Conservation (phyloP, 1,140 invertebrate genomes). For the Brachionus koreanus region DNA sequence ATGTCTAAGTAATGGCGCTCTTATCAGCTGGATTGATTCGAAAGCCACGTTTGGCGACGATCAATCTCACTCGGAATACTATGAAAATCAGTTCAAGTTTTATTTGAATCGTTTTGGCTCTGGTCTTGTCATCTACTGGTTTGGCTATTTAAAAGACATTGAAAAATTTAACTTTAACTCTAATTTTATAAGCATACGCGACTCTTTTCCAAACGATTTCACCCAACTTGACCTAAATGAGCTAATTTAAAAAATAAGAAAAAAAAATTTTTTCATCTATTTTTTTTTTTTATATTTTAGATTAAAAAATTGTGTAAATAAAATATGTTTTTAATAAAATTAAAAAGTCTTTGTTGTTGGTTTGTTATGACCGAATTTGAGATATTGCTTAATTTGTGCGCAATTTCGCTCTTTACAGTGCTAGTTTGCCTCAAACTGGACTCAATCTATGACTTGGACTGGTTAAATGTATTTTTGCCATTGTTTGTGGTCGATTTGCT, state of each 20-base stretch:
- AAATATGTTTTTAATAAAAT: conserved; percentile 40
- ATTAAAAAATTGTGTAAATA: conserved; percentile 5
- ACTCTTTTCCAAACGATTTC: background rate
- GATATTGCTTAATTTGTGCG: background rate
- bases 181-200: background rate
- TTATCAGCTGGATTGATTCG: conserved; percentile 93
- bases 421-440: conserved; percentile 18
- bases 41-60: conserved; percentile 86
- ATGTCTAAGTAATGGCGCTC: conserved; percentile 66
- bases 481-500: conserved; percentile 35
- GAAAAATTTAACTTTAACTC: conserved; percentile 46
- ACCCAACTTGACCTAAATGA: background rate
- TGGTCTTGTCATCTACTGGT: conserved; percentile 92
- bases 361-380: conserved; percentile 43
- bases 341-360: conserved; percentile 40
- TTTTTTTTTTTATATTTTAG: background rate
- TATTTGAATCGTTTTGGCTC: conserved; percentile 92
- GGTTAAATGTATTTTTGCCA: conserved; percentile 39
- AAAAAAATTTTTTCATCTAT: background rate
- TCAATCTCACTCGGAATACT: conserved; percentile 74
- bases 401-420: background rate
- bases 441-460: background rate
- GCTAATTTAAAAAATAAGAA: background rate
- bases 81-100: conserved; percentile 78
- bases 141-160: conserved; percentile 78